These are phyloP conservation scores for Eupelmus urozonus DNA, from an alignment of 2,888 invertebrate species.

Conservation along the genomic window DNA sequence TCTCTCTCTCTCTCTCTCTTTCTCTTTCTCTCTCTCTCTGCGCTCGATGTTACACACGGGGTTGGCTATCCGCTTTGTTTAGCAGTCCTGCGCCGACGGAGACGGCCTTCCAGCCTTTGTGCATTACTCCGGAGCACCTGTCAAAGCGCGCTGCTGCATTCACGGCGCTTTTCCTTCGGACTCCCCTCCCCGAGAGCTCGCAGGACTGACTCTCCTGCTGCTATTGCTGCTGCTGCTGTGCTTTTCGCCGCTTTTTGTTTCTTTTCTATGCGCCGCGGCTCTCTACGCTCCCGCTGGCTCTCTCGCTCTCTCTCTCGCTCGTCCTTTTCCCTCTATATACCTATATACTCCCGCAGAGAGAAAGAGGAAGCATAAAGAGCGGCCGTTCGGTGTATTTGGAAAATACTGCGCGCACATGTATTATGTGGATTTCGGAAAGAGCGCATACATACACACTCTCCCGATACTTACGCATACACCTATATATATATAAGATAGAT, in stretches of 20 bases:
- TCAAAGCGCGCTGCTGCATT: background rate
- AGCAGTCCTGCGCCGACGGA: background rate
- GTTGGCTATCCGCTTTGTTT: too few species aligned
- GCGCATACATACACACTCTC: background rate
- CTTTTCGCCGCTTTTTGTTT: conserved; percentile 45
- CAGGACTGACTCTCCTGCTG: too few species aligned
- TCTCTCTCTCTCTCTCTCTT: conserved; percentile 24
- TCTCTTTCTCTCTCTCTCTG: background rate
- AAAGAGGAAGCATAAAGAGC: conserved; percentile 30
- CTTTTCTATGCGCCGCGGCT: conserved; percentile 27
- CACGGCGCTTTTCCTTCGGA: too few species aligned
- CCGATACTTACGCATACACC: background rate
- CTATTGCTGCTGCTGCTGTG: background rate
- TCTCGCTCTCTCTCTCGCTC: conserved; percentile 24
- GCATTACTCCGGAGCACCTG: too few species aligned
- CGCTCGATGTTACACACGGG: background rate
- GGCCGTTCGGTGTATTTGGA: conserved; percentile 14
- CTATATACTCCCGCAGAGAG: background rate
- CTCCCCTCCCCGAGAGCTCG: too few species aligned
- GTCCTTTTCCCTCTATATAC: background rate
- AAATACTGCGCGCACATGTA: conserved; percentile 22
- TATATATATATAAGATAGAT: background rate
- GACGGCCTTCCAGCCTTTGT: too few species aligned
- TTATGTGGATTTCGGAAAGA: conserved; percentile 25
- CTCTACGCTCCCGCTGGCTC: conserved; percentile 23